phyloP scores from a whole-genome alignment of 2,888 invertebrate genomes.

The Kuschelorhynchus macadamiae region DNA sequence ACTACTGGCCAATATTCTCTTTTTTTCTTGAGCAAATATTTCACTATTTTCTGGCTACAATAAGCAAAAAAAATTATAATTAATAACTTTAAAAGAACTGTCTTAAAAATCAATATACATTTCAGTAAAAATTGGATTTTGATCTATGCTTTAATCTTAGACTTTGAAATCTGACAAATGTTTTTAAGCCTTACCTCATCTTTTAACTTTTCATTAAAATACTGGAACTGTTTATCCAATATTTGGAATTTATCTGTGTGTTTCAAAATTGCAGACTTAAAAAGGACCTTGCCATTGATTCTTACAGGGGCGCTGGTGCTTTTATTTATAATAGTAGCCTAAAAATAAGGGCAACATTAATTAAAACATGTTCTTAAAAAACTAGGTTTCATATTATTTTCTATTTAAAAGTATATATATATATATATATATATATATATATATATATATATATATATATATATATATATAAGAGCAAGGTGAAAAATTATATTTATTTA shows the following conservation, averaged over 20 bases:
- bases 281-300: slow-evolving; percentile 67
- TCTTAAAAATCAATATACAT: too few species aligned
- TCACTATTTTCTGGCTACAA: slow-evolving; percentile 23
- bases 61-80: slow-evolving; percentile 6
- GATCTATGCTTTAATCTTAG: too few species aligned
- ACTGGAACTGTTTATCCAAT: slow-evolving; percentile 52
- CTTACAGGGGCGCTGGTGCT: slow-evolving; percentile 65
- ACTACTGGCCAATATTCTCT: neutral
- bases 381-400: too few species aligned
- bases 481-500: too few species aligned
- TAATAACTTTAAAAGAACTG: too few species aligned
- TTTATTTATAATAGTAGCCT: slow-evolving; percentile 70
- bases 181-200: slow-evolving; percentile 22
- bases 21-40: slow-evolving; percentile 11
- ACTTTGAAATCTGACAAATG: neutral
- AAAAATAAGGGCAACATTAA: too few species aligned
- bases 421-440: too few species aligned
- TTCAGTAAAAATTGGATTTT: too few species aligned
- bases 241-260: slow-evolving; percentile 68
- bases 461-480: too few species aligned
- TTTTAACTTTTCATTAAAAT: slow-evolving; percentile 48
- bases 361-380: too few species aligned
- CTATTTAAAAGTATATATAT: too few species aligned
- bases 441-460: too few species aligned
- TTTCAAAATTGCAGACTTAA: slow-evolving; percentile 64